These are phyloP conservation scores for Bubo blakistoni DNA, from an alignment of 2,113 vertebrate species.

Conservation along the genomic window DNA sequence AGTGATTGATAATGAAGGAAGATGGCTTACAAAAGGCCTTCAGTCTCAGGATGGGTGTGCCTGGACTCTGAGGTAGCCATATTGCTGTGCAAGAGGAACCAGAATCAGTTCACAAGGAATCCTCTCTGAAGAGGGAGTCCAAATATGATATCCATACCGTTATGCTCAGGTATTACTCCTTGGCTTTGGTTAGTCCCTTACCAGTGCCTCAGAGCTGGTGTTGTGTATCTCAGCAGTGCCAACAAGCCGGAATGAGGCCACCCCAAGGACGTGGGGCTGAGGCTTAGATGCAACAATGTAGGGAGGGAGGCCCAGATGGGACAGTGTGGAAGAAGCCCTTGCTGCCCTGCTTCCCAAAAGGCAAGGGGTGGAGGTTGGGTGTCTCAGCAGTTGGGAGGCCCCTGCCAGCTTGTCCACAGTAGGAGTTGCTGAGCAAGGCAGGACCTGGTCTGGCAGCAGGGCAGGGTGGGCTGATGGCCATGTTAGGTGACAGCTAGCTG, in stretches of 20 bases:
- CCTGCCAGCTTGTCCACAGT: not conserved
- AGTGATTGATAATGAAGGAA: not conserved
- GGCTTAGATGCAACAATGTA: rapidly evolving
- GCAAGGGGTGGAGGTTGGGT: rapidly evolving
- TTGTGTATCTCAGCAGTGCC: rapidly evolving
- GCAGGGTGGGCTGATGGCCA: rapidly evolving
- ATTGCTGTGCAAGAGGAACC: not conserved
- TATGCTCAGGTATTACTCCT: not conserved
- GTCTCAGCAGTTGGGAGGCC: not conserved
- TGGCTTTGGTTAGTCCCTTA: not conserved
- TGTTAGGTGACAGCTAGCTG: rapidly evolving
- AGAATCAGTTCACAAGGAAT: not conserved
- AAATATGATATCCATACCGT: rapidly evolving
- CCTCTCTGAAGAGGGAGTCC: not conserved
- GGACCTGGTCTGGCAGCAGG: not conserved
- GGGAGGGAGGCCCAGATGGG: not conserved
- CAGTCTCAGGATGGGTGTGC: not conserved
- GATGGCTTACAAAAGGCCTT: not conserved
- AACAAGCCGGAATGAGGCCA: rapidly evolving
- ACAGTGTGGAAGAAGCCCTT: not conserved
- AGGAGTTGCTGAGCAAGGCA: not conserved
- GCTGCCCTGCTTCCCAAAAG: not conserved
- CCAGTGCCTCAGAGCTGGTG: rapidly evolving
- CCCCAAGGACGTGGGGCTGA: rapidly evolving
- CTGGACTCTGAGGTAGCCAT: not conserved